Percentiles rank a stretch among this genome's conserved stretches.
These are phyloP conservation scores for Sipha flava DNA, from an alignment of 1,140 invertebrate species.

Conservation along the genomic window DNA sequence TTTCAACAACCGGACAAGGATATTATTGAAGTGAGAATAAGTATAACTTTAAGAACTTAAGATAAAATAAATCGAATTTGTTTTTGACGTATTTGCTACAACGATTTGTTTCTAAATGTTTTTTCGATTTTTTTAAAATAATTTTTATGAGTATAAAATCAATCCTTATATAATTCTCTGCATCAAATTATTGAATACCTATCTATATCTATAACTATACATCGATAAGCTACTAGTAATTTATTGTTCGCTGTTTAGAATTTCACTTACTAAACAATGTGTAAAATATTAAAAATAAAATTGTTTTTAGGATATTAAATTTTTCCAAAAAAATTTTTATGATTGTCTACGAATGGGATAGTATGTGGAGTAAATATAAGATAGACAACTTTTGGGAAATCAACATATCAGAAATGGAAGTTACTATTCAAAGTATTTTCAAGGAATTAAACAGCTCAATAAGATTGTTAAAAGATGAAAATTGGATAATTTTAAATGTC, in stretches of 20 bases:
- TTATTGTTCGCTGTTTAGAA: no score
- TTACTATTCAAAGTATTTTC: neutral
- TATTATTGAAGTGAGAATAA: neutral
- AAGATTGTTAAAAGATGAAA: neutral
- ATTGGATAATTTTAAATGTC: neutral
- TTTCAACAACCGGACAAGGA: neutral
- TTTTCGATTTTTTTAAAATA: no score
- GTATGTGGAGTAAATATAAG: neutral
- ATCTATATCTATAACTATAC: no score
- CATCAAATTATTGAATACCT: no score
- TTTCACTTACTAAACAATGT: no score
- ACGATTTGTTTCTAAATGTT: no score
- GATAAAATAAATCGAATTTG: neutral
- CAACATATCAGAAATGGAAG: neutral
- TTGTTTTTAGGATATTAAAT: neutral
- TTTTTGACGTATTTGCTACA: no score
- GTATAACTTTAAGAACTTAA: neutral
- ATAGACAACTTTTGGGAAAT: slow-evolving; percentile 3
- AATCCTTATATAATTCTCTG: no score
- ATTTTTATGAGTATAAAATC: no score
- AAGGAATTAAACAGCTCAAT: neutral
- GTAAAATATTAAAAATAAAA: neutral
- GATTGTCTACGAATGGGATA: neutral
- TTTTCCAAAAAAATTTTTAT: neutral
- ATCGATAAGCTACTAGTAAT: no score